Base-by-base conservation (phyloP, 1,140 invertebrate species). In the Cherax destructor region DNA sequence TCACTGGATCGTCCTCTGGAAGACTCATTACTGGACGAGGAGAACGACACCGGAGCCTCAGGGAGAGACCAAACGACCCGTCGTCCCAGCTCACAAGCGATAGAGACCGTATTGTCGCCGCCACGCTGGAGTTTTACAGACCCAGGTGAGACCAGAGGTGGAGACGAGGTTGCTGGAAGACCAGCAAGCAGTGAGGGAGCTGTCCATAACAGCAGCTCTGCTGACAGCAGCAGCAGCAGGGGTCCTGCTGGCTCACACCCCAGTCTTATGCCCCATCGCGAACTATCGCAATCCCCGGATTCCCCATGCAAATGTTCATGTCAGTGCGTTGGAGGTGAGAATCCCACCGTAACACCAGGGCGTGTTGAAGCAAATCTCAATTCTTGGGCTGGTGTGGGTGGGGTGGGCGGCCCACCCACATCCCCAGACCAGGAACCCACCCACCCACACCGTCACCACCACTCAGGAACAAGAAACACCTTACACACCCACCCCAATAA, bases 321-420 rank as follows among this genome's bases (percentile, higher is more conserved):
- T 83, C 89, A 85, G 89, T 91, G 89, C 89, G 89, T 80, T 65
- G 89, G 89, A 78, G 83, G 83, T 77, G 89, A 61, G 83, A 65
- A 84, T 91, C 89, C 89, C 59, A 74, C 83, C 11, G 49, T 91
- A 91, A 86, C 80, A 76, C 89, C 89, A 65, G 89, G 89, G 49
- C 89, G 89, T 91, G 89, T 91, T 77, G 89, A 49, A 59, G 83
- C 89, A 91, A 91, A 91, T 91, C 89, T 91, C 89, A 91, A 91
- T 91, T 79, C 83, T 49, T 76, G 77, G 83, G 59, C 81, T 65
- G 69, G 56, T 56, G 59, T 41, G 16, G 83, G 74, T 65, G 77
- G 56, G 52, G 41, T 13, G 21, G 72, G 52, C 50, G 6, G 4
- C 30, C 65, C 83, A 21, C 1, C 41, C 84, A 4, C 47, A 1